phyloP scores from a whole-genome alignment of 2,888 invertebrate species.

The Dryococelus australis region DNA sequence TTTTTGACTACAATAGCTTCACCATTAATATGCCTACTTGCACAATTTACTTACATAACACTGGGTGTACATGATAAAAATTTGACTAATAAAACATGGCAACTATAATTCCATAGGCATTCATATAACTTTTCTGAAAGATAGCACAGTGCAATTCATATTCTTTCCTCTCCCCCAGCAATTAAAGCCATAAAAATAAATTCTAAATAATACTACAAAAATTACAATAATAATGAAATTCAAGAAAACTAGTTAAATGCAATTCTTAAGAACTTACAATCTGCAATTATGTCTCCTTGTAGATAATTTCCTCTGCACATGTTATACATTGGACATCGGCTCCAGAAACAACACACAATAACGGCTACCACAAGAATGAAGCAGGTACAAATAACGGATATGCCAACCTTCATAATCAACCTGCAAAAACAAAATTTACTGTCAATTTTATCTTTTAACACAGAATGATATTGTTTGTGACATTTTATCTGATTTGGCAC shows the following conservation, averaged over 20 bases:
- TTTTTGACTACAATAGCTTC: too few relatives aligned
- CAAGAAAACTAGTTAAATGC: not conserved
- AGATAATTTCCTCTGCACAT: conserved; percentile 55
- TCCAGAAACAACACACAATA: conserved; percentile 57
- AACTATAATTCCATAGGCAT: too few relatives aligned
- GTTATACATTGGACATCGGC: conserved; percentile 55
- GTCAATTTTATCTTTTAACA: conserved; percentile 39
- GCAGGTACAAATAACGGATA: conserved; percentile 52
- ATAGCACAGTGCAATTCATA: too few relatives aligned
- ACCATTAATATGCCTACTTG: too few relatives aligned
- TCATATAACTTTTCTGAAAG: too few relatives aligned
- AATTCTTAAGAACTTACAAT: conserved; percentile 45
- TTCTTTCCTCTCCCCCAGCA: too few relatives aligned
- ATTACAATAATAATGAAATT: not conserved
- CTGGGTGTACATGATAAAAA: too few relatives aligned
- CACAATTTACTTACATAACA: too few relatives aligned
- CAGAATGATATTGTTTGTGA: too few relatives aligned
- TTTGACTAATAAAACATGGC: too few relatives aligned
- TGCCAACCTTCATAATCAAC: conserved; percentile 52
- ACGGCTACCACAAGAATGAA: conserved; percentile 50
- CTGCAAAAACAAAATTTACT: conserved; percentile 47
- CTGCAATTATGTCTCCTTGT: conserved; percentile 54
- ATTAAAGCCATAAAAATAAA: too few relatives aligned
- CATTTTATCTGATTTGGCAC: too few relatives aligned
- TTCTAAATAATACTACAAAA: not conserved